Base-by-base conservation (phyloP, 2,888 invertebrate genomes). In the Selenia dentaria region DNA sequence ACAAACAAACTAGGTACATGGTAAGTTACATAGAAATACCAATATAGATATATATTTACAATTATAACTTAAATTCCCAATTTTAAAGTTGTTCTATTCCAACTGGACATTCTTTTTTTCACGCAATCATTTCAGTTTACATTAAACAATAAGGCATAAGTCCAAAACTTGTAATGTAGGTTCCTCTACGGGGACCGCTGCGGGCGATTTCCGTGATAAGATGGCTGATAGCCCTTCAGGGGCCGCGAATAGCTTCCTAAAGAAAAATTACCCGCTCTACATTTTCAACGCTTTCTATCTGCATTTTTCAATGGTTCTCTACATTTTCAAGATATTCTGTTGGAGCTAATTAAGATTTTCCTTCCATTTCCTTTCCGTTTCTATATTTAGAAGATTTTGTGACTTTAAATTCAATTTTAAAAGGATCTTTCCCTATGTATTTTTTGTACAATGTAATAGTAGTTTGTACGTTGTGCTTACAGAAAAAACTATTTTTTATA, bases 171-270 rank as follows among this genome's bases (percentile, higher is more conserved):
- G 16, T 16, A 16, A 16, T 32, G 24, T 37, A 40, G 40, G 40
- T 50, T 50, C 50, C n/a, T n/a, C n/a, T n/a, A n/a, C n/a, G n/a
- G 28, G 33, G 41, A 39, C 34, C 27, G 42, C 43, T 50, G 47
- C 50, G 38, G 31, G 22, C 34, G 33, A 39, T 41, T 9, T 40
- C 28, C 18, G 22, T 44, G 55, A 55, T 58, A 52, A 54, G 54
- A 50, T 54, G 41, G 31, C 45, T 47, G 52, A 57, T 48, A 51
- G 50, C 45, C 51, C 44, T 50, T 50, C 34, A 46, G 37, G 36
- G 39, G 38, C 44, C 46, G 32, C 12, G 4, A 14, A 27, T 18
- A 8, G 38, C 22, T 10, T 22, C 20, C 18, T 18, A 13, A 14
- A 41, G 11, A 22, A 28, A 37, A 43, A 43, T 36, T 13, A 9